These are phyloP conservation scores for Paradisaea rubra DNA, from an alignment of 2,113 vertebrate genomes.

Conservation along the genomic window DNA sequence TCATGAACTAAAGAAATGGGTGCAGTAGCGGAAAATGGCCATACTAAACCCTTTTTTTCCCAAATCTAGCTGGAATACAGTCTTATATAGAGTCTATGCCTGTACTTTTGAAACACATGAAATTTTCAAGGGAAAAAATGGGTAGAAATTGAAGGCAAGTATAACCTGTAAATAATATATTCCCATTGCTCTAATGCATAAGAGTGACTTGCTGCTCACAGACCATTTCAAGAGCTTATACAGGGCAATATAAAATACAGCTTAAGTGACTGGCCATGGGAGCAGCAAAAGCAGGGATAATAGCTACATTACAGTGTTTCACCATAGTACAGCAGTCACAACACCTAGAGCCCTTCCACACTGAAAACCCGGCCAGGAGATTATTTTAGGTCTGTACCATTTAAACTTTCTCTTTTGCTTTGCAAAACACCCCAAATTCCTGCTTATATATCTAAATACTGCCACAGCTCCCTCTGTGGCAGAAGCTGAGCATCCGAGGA, in stretches of 20 bases:
- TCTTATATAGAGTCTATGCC: background rate
- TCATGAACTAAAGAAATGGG: background rate
- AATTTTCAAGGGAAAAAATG: background rate
- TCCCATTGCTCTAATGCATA: background rate
- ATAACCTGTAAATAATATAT: background rate
- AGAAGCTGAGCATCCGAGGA: background rate
- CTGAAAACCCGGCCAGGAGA: background rate
- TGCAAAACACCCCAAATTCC: background rate
- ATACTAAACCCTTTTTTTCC: background rate
- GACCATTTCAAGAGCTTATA: background rate
- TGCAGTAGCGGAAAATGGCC: background rate
- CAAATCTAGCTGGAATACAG: background rate
- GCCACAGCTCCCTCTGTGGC: background rate
- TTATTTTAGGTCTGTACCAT: background rate
- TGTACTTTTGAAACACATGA: background rate
- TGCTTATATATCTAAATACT: background rate
- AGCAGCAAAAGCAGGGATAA: background rate
- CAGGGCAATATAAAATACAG: background rate
- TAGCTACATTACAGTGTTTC: background rate
- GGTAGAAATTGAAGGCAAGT: background rate
- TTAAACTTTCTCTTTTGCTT: background rate
- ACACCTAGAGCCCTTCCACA: background rate
- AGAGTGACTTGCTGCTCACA: fast-evolving
- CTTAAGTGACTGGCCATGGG: background rate
- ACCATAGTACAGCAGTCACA: background rate